Conservation (phyloP, 2,797 vertebrate genomes). For the Clarias fuscus region DNA sequence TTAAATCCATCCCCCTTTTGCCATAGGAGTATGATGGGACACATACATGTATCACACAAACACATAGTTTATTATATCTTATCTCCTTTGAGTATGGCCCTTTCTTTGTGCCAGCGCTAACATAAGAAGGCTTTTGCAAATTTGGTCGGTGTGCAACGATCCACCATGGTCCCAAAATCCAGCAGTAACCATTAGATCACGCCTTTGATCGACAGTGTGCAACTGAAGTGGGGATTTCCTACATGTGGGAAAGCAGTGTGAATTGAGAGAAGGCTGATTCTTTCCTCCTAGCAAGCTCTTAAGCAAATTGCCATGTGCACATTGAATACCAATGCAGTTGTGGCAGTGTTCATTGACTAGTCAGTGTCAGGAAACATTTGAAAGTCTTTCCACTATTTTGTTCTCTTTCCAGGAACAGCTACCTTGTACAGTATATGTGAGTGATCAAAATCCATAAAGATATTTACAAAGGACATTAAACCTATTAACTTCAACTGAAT, state of each 20-base stretch:
- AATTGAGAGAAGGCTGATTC: constrained; percentile 51
- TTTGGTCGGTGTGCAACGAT: constrained; percentile 36
- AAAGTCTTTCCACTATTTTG: constrained; percentile 15
- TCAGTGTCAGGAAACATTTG: constrained; percentile 34
- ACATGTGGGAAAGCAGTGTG: constrained; percentile 56
- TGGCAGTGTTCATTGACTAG: constrained; percentile 16
- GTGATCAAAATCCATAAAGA: constrained; percentile 6
- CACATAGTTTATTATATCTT: constrained; percentile 29
- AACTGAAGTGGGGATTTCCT: constrained; percentile 60
- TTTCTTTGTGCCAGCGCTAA: constrained; percentile 39
- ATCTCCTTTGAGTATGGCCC: constrained; percentile 16
- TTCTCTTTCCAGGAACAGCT: constrained; percentile 30
- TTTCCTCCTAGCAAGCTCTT: constrained; percentile 54
- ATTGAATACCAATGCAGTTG: constrained; percentile 55
- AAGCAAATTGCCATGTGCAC: constrained; percentile 54
- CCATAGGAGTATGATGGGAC: constrained; percentile 15
- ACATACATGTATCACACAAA: not conserved
- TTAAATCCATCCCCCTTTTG: constrained; percentile 15
- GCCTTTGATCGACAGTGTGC: constrained; percentile 57
- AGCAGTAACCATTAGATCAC: constrained; percentile 50
- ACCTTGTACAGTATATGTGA: not conserved
- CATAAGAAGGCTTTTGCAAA: constrained; percentile 47
- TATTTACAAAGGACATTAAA: not conserved
- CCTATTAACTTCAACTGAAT: not conserved
- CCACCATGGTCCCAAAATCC: constrained; percentile 44